A percentile compares a stretch with the other conserved stretches of the same genome.
Conservation (phyloP, 2,888 invertebrate genomes). For the Rhingia campestris region DNA sequence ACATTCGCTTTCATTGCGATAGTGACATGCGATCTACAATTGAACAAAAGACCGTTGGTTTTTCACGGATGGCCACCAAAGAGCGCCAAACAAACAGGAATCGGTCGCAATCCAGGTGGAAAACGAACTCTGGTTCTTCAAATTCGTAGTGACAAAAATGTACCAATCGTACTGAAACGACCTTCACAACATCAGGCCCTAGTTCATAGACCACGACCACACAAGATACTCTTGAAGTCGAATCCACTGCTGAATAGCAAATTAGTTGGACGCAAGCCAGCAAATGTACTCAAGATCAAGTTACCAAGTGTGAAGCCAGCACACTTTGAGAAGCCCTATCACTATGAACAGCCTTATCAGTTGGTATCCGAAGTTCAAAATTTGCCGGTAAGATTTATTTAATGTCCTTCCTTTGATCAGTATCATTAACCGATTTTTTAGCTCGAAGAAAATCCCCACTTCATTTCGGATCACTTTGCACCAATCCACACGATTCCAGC, state of each 20-base stretch:
- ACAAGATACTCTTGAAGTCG: conserved; percentile 69
- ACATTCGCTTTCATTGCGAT: conserved; percentile 73
- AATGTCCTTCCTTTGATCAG: not conserved
- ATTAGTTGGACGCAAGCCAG: conserved; percentile 78
- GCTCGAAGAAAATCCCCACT: conserved; percentile 79
- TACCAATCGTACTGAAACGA: conserved; percentile 80
- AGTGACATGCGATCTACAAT: conserved; percentile 77
- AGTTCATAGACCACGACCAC: conserved; percentile 65
- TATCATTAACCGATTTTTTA: conserved; percentile 68
- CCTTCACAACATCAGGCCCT: conserved; percentile 75
- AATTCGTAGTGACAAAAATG: conserved; percentile 81
- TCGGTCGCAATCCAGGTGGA: conserved; percentile 62
- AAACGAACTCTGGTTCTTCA: conserved; percentile 81
- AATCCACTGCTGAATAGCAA: conserved; percentile 39
- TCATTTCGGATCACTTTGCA: conserved; percentile 94
- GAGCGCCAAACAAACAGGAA: conserved; percentile 76
- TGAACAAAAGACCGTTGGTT: conserved; percentile 77
- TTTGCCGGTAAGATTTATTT: conserved; percentile 78
- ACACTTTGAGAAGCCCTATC: conserved; percentile 80
- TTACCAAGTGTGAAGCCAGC: conserved; percentile 78
- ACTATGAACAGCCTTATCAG: conserved; percentile 80
- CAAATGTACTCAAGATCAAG: conserved; percentile 78
- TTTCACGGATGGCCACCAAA: conserved; percentile 79
- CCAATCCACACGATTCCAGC: conserved; percentile 94
- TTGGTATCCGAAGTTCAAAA: conserved; percentile 77